These are phyloP conservation scores for Herpailurus yagouaroundi DNA, from an alignment of 2,113 vertebrate species.

Conservation along the genomic window DNA sequence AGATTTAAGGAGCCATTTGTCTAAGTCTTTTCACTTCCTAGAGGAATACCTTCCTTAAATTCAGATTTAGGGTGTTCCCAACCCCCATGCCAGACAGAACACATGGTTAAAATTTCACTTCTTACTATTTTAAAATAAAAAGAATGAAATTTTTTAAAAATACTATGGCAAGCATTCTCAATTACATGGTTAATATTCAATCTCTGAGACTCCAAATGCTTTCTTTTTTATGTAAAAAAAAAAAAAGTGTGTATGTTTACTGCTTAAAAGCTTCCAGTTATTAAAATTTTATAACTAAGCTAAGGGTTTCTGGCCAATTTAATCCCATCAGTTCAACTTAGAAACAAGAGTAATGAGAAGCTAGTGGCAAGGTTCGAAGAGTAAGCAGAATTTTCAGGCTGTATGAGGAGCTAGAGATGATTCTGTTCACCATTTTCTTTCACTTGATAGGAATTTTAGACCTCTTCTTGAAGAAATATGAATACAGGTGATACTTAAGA, in stretches of 20 bases:
- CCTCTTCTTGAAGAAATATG: neutral
- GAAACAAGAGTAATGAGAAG: constrained; percentile 12
- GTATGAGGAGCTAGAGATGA: neutral
- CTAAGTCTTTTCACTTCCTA: neutral
- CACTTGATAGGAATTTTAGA: neutral
- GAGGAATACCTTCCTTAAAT: neutral
- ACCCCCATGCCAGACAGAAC: neutral
- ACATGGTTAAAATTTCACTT: constrained; percentile 18
- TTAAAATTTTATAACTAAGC: constrained; percentile 39
- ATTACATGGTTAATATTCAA: neutral
- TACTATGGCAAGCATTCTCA: neutral
- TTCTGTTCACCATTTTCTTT: neutral
- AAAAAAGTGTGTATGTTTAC: neutral
- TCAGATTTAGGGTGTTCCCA: neutral
- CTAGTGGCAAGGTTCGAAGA: neutral
- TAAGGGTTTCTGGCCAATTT: constrained; percentile 19
- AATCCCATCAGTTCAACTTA: constrained; percentile 28
- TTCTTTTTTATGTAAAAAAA: neutral
- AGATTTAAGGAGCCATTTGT: neutral
- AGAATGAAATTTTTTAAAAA: neutral
- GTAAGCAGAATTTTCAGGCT: constrained; percentile 23
- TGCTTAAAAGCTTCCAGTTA: constrained; percentile 22
- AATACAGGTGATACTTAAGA: neutral
- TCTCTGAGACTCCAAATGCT: neutral
- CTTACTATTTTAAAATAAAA: constrained; percentile 1